Base-by-base conservation (phyloP, 2,797 vertebrate species). In the Falco biarmicus region DNA sequence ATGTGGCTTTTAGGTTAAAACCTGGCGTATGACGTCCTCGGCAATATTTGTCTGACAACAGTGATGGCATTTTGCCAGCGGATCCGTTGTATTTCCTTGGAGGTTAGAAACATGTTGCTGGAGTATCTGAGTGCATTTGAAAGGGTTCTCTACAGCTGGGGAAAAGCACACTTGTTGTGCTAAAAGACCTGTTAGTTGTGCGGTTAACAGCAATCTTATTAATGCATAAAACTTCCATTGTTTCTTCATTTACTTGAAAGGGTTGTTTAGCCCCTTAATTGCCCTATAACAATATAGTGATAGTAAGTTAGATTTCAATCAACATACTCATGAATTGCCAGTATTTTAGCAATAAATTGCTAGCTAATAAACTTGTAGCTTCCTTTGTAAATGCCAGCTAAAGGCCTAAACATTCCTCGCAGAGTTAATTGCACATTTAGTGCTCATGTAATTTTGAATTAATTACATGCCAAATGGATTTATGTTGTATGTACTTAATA, bases 401-500 rank as follows among this genome's bases (percentile, higher is more conserved):
- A 98, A 98, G 97, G 96, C 98, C 98, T 98, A 97, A 97, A 98
- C 97, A 96, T 98, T 98, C 97, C 92, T 66, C 7, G 70, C 97
- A 97, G 98, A 98, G 97, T 98, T 98, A 98, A 98, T 98, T 98
- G 98, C 97, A 98, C 98, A 97, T 98, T 98, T 98, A 98, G 98
- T 97, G 97, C 97, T 98, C 95, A 71, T 98, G 97, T 98, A 98
- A 98, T 98, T 98, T 98, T 98, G 98, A 98, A 98, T 98, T 98
- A 98, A 98, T 98, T 98, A 97, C 97, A 97, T 98, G 98, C 97
- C 98, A 98, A 98, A 98, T 97, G 98, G 98, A 98, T 98, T 98
- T 98, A 98, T 98, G 97, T 97, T 98, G 96, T 98, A 96, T 98
- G 97, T 98, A 98, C 98, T 98, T 98, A 98, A 98, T 98, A 98